Conservation (phyloP, 2,888 invertebrate genomes). For the Lysandra coridon region DNA sequence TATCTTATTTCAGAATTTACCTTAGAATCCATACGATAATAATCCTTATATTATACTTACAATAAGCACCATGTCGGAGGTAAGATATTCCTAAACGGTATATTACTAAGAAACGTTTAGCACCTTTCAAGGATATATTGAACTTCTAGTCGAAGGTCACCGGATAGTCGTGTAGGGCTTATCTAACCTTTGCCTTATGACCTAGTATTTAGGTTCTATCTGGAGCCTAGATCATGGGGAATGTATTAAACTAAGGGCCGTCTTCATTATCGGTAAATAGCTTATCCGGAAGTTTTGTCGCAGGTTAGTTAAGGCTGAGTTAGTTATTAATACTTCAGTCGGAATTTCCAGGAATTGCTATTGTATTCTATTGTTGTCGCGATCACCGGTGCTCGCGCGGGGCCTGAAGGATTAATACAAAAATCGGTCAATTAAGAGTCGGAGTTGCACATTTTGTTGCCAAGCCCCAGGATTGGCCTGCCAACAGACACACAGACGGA, state of each 20-base stretch:
- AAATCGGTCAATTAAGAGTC: no score
- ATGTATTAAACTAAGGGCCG: neutral
- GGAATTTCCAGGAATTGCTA: no score
- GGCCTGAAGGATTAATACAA: no score
- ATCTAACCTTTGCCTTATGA: conserved; percentile 14
- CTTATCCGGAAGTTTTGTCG: no score
- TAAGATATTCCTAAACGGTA: neutral
- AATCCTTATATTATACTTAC: neutral
- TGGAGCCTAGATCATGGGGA: neutral
- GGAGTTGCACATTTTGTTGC: no score
- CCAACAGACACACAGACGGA: no score
- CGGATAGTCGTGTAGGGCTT: conserved; percentile 10
- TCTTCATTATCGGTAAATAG: no score
- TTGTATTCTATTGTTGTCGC: no score
- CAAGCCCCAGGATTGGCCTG: no score
- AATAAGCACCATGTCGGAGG: neutral
- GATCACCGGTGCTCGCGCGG: no score
- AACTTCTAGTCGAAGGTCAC: neutral
- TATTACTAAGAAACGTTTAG: conserved; percentile 22
- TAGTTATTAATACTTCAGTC: no score
- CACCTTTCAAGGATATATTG: conserved; percentile 16
- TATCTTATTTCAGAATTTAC: neutral
- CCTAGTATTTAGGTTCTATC: conserved; percentile 2
- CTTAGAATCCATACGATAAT: neutral
- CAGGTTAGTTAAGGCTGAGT: no score